Evolutionary conservation across 2,888 invertebrate species (phyloP).

Genomic region (Apantesis nais): DNA sequence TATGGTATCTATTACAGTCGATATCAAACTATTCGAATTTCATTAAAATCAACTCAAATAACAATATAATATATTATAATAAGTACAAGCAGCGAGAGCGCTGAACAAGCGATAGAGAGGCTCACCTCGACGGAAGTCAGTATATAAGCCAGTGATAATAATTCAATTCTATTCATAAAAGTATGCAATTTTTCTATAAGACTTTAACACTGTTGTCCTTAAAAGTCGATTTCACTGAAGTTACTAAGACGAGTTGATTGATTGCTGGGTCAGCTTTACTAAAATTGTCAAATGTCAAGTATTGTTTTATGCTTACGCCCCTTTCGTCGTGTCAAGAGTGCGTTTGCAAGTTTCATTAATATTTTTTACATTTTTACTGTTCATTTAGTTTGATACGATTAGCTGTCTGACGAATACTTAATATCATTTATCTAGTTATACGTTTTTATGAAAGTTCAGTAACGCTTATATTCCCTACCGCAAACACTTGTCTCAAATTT

Average conservation of each 20-base stretch:
- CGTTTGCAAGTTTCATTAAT: conserved; percentile 36
- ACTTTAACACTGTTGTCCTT: too few relatives aligned
- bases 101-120: too few relatives aligned
- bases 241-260: neutral
- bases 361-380: conserved; percentile 17
- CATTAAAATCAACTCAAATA: too few relatives aligned
- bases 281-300: neutral
- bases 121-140: too few relatives aligned
- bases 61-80: too few relatives aligned
- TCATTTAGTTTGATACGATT: conserved; percentile 8
- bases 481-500: conserved; percentile 38
- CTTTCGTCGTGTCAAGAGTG: conserved; percentile 59
- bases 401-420: neutral
- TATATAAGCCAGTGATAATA: too few relatives aligned
- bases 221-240: too few relatives aligned
- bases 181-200: too few relatives aligned
- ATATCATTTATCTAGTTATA: neutral
- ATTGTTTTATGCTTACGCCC: conserved; percentile 53
- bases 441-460: conserved; percentile 11
- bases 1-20: too few relatives aligned
- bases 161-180: too few relatives aligned
- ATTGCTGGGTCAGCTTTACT: neutral
- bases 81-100: too few relatives aligned
- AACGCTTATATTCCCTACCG: conserved; percentile 20
- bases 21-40: too few relatives aligned